These are phyloP conservation scores for Laspeyria flexula DNA, from an alignment of 2,888 invertebrate genomes.

Conservation along the genomic window DNA sequence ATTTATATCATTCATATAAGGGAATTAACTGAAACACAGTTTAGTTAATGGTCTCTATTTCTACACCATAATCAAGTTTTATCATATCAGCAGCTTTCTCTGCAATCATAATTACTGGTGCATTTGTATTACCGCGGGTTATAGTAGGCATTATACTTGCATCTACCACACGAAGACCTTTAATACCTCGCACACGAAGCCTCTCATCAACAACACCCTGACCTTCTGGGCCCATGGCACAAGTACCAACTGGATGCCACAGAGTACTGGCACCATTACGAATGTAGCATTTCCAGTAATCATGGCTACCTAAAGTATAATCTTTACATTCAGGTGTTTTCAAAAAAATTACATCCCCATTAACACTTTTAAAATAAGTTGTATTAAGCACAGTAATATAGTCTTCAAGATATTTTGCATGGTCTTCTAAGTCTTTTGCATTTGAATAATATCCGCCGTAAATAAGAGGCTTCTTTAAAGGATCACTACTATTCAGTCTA, in stretches of 20 bases:
- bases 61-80: conserved; percentile 58
- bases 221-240: conserved; percentile 56
- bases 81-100: conserved; percentile 87
- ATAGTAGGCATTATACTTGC: conserved; percentile 88
- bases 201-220: conserved; percentile 55
- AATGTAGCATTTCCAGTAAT: conserved; percentile 57
- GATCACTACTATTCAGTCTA: conserved; percentile 43
- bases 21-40: no score
- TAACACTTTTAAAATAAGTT: conserved; percentile 41
- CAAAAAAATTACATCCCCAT: conserved; percentile 36
- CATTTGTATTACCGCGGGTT: conserved; percentile 86
- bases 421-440: conserved; percentile 46
- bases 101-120: conserved; percentile 87
- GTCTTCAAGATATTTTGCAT: conserved; percentile 42
- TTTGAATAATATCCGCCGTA: conserved; percentile 44
- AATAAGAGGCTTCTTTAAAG: conserved; percentile 46
- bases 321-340: conserved; percentile 32
- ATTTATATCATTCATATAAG: no score
- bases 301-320: conserved; percentile 35
- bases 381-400: conserved; percentile 47
- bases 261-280: conserved; percentile 83
- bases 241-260: conserved; percentile 72
- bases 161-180: conserved; percentile 86
- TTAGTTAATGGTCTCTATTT: no score
- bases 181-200: conserved; percentile 79